Percentiles rank a stretch among this genome's conserved stretches.
Evolutionary conservation across 2,888 invertebrate species (phyloP).

Genomic region (Laothoe populi): DNA sequence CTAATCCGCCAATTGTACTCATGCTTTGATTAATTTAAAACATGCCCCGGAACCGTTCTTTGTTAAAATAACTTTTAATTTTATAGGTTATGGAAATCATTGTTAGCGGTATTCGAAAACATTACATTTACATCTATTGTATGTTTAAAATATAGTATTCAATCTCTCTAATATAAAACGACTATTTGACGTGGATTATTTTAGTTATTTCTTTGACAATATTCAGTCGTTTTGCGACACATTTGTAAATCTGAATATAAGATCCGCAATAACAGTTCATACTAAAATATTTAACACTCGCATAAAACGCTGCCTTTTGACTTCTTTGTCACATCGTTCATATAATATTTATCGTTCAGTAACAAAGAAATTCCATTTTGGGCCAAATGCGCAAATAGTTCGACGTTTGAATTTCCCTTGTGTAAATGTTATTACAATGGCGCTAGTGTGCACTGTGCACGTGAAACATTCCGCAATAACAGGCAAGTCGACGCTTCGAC

Average conservation of each 20-base stretch:
- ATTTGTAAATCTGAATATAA: slow-evolving; percentile 35
- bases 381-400: slow-evolving; percentile 80
- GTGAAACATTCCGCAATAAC: slow-evolving; percentile 75
- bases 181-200: too few relatives aligned
- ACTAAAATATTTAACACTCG: slow-evolving; percentile 58
- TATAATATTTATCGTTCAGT: slow-evolving; percentile 77
- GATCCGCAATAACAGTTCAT: slow-evolving; percentile 27
- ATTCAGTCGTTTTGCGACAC: background rate
- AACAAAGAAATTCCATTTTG: slow-evolving; percentile 81
- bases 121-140: background rate
- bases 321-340: slow-evolving; percentile 74
- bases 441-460: slow-evolving; percentile 72
- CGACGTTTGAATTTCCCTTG: slow-evolving; percentile 82
- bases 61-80: slow-evolving; percentile 46
- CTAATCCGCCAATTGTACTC: slow-evolving; percentile 71
- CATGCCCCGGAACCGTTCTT: slow-evolving; percentile 49
- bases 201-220: background rate
- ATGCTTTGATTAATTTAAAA: slow-evolving; percentile 70
- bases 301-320: slow-evolving; percentile 59
- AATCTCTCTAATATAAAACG: background rate
- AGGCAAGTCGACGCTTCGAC: slow-evolving; percentile 54
- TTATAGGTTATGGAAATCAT: slow-evolving; percentile 24
- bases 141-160: background rate
- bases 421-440: slow-evolving; percentile 79
- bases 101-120: background rate